Percentiles rank a stretch among this genome's conserved stretches.
Conservation (phyloP, 2,113 vertebrate genomes). For the Leucopsar rothschildi region DNA sequence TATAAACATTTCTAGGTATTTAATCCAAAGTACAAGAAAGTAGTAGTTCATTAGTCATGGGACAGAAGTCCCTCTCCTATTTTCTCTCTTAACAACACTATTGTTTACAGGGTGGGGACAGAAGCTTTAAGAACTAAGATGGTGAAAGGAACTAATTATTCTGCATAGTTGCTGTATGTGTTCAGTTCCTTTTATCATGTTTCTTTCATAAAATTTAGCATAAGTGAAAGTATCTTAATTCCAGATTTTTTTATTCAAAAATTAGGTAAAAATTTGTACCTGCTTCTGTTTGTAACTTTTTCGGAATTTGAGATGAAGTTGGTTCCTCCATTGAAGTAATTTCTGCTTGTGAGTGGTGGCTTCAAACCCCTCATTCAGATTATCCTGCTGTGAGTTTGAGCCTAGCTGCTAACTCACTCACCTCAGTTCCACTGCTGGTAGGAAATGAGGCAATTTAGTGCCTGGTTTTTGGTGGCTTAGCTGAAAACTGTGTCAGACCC, state of each 20-base stretch:
- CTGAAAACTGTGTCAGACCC: neutral
- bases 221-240: neutral
- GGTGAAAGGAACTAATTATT: neutral
- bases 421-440: neutral
- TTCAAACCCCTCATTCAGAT: neutral
- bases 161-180: neutral
- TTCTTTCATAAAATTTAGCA: neutral
- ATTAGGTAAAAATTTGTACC: neutral
- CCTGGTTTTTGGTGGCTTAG: neutral
- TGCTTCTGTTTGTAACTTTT: neutral
- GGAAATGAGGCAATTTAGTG: neutral
- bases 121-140: neutral
- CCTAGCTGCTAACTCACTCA: neutral
- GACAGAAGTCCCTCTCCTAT: neutral
- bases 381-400: neutral
- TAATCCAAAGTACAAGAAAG: neutral
- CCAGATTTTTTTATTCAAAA: neutral
- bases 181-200: neutral
- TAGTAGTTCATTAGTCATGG: neutral
- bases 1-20: neutral
- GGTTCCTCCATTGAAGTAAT: neutral
- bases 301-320: neutral
- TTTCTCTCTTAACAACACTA: neutral
- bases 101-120: neutral
- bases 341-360: neutral